Percentiles rank a stretch among this genome's conserved stretches.
These are phyloP conservation scores for Amitus sp. DNA, from an alignment of 2,888 invertebrate species.

Conservation along the genomic window DNA sequence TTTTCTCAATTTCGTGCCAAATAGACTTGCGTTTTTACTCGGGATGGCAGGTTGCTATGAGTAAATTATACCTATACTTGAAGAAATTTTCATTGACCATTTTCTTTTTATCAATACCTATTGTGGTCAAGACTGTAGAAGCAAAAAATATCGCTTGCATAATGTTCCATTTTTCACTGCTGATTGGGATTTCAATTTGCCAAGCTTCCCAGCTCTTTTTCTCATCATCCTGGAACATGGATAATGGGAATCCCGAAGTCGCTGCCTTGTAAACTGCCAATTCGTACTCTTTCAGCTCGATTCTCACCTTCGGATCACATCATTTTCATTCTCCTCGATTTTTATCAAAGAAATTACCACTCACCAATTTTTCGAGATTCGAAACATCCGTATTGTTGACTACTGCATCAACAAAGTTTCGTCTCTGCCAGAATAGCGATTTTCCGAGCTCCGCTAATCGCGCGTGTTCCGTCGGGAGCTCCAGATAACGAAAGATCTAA, in stretches of 20 bases:
- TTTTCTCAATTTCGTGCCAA: too few species aligned
- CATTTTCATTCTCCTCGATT: neutral
- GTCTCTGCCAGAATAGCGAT: slow-evolving; percentile 69
- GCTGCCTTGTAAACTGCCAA: slow-evolving; percentile 77
- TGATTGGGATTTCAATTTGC: slow-evolving; percentile 57
- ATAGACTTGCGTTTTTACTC: too few species aligned
- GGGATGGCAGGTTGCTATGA: too few species aligned
- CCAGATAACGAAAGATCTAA: slow-evolving; percentile 82
- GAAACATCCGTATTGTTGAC: slow-evolving; percentile 71
- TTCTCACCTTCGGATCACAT: slow-evolving; percentile 47
- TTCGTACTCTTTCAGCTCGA: slow-evolving; percentile 59
- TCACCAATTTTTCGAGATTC: slow-evolving; percentile 70
- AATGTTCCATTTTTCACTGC: slow-evolving; percentile 84
- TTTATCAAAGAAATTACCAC: slow-evolving; percentile 8
- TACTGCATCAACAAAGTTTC: slow-evolving; percentile 71
- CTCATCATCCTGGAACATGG: slow-evolving; percentile 8
- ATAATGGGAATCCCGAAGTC: slow-evolving; percentile 71
- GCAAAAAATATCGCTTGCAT: slow-evolving; percentile 89
- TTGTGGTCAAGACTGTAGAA: slow-evolving; percentile 90
- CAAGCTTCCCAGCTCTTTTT: slow-evolving; percentile 29
- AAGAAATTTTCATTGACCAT: too few species aligned
- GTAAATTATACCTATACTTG: too few species aligned
- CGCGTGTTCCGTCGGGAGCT: slow-evolving; percentile 80
- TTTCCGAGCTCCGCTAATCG: slow-evolving; percentile 68
- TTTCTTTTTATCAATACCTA: too few species aligned